Evolutionary conservation across 2,888 invertebrate species (phyloP), one percentile per base, ranked within the genome.

Genomic region (Amphipoea lucens): DNA sequence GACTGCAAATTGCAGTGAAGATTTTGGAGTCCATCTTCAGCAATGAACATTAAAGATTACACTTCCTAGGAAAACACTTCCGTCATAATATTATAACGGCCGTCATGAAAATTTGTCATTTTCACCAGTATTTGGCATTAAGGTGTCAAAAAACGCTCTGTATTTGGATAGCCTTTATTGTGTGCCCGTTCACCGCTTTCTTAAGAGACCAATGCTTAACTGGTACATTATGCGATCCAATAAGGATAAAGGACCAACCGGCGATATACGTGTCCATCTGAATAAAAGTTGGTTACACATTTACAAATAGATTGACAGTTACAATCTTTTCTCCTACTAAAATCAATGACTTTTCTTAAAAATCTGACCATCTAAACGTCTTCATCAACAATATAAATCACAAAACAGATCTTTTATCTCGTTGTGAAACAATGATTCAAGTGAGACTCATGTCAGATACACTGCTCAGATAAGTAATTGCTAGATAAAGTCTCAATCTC

Each of bases 401-500:
- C 76, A 69, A 75, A 76, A 76, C 12, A 73, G 60, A 69, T 66
- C 66, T 74, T 63, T 74, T 80, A 83, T 82, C 77, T 84, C 48
- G 11, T 88, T 85, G 75, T 76, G 83, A 87, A 88, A 87, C 81
- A 87, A 76, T 75, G 74, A 82, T 80, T 84, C 82, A 71, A 81
- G 84, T 81, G 54, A 72, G 66, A 66, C 73, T 84, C 74, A 70
- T 73, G 78, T 74, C 70, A 82, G 81, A 82, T 81, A 83, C 67
- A 73, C 62, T 70, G 65, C n/a, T 62, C 68, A 80, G 90, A 88
- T 88, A 89, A 84, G 84, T 88, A 86, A 88, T 87, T 87, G 83
- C 79, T 82, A 78, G 87, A 90, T 87, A 90, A 84, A 72, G 29
- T 70, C 72, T 81, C 82, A 84, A 87, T 85, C 88, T 90, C 89